phyloP scores from a whole-genome alignment of 2,113 vertebrate genomes.

The Suricata suricatta region DNA sequence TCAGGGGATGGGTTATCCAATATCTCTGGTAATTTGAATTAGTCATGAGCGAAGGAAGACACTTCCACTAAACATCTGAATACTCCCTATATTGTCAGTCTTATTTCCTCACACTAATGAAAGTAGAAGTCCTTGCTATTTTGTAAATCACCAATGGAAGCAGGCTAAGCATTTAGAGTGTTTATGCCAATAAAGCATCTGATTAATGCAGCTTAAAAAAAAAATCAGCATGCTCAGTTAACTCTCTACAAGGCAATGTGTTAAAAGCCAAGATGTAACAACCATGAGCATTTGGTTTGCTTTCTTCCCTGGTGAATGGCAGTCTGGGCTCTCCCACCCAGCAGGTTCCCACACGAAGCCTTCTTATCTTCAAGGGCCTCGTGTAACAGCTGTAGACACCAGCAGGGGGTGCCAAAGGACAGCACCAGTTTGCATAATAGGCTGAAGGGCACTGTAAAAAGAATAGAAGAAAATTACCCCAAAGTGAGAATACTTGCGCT shows the following conservation, averaged over 20 bases:
- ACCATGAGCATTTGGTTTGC: background rate
- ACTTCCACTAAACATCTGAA: background rate
- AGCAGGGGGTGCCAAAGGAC: conserved; percentile 79
- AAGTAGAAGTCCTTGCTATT: background rate
- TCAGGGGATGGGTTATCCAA: background rate
- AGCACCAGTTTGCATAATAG: conserved; percentile 54
- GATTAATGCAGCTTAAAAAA: background rate
- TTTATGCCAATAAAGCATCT: background rate
- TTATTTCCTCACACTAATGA: background rate
- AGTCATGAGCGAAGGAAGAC: background rate
- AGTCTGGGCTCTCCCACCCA: fast-evolving
- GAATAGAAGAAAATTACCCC: background rate
- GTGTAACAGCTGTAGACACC: conserved; percentile 28
- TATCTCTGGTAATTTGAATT: conserved; percentile 5
- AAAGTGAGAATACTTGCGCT: background rate
- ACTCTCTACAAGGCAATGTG: background rate
- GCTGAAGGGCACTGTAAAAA: background rate
- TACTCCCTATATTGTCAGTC: background rate
- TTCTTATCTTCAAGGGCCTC: background rate
- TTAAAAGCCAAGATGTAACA: background rate
- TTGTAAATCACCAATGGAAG: background rate
- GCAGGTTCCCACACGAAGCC: background rate
- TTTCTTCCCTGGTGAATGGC: background rate
- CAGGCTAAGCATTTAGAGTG: background rate
- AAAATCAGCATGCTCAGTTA: background rate